Percentiles rank a stretch among this genome's conserved stretches.
Conservation (phyloP, 2,888 invertebrate species). For the Rhodophaea formosa region DNA sequence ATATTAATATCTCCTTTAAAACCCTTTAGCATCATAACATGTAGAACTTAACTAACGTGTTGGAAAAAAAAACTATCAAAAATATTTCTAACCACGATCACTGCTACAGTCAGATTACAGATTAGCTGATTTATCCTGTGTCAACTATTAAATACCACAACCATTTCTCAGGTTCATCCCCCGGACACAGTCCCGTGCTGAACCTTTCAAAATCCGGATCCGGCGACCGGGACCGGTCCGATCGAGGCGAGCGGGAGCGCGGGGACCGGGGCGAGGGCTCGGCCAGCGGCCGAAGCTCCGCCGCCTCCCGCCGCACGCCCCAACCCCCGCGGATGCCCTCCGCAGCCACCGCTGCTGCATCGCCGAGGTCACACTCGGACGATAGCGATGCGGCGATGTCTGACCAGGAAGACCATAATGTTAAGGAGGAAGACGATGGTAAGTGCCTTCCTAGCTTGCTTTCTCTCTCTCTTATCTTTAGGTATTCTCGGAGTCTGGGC, state of each 20-base stretch:
- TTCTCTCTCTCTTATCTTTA: too few species aligned
- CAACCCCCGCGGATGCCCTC: constrained; percentile 78
- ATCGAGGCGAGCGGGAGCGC: constrained; percentile 82
- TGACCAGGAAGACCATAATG: constrained; percentile 92
- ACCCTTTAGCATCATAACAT: too few species aligned
- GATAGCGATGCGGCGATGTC: constrained; percentile 91
- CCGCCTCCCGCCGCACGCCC: constrained; percentile 82
- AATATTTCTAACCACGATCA: too few species aligned
- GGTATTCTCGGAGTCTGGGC: too few species aligned
- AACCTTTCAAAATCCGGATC: constrained; percentile 95
- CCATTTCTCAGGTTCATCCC: constrained; percentile 85
- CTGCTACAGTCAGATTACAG: too few species aligned
- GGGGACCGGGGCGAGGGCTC: constrained; percentile 73
- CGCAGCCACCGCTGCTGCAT: constrained; percentile 81
- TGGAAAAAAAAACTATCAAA: too few species aligned
- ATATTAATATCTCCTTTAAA: too few species aligned
- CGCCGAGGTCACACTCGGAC: constrained; percentile 89
- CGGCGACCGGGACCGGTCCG: constrained; percentile 85
- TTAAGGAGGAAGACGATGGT: constrained; percentile 92
- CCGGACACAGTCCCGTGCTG: constrained; percentile 94
- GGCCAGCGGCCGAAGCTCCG: constrained; percentile 80
- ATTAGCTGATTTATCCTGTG: too few species aligned
- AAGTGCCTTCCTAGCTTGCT: too few species aligned
- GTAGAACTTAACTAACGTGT: too few species aligned
- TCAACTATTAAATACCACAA: too few species aligned